phyloP scores from a whole-genome alignment of 2,113 vertebrate species.

The Willisornis vidua region DNA sequence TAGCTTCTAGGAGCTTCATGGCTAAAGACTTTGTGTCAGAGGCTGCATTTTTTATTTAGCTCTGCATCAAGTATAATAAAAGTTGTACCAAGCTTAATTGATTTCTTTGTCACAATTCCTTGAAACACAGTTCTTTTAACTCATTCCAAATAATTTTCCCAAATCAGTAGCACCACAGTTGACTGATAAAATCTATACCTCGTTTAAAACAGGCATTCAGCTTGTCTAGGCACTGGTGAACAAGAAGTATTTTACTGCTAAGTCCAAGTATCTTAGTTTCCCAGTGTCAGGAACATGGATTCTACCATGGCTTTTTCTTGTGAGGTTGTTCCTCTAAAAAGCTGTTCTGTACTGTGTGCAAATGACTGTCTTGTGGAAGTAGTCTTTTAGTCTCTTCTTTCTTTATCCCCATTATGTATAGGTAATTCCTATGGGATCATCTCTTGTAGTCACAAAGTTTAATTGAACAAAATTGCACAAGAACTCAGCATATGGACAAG shows the following conservation, averaged over 20 bases:
- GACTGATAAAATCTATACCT: background rate
- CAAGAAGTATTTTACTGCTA: slow-evolving; percentile 23
- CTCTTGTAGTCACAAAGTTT: background rate
- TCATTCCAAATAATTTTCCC: background rate
- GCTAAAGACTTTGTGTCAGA: background rate
- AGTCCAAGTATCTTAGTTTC: slow-evolving; percentile 2
- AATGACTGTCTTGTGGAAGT: background rate
- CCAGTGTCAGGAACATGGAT: background rate
- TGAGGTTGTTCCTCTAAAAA: background rate
- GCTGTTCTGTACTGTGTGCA: background rate
- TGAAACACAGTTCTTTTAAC: background rate
- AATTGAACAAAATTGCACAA: background rate
- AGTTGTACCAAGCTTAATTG: background rate
- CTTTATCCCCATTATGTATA: background rate
- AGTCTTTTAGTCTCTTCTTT: background rate
- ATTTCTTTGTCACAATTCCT: slow-evolving; percentile 5
- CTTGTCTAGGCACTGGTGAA: background rate
- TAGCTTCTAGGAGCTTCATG: background rate
- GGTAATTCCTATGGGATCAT: background rate
- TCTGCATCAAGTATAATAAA: background rate
- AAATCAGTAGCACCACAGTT: background rate
- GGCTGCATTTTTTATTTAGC: background rate
- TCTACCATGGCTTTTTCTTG: slow-evolving; percentile 3
- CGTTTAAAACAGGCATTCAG: background rate
- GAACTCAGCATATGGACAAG: background rate